phyloP scores from a whole-genome alignment of 2,888 invertebrate species.

The Seladonia tumulorum region DNA sequence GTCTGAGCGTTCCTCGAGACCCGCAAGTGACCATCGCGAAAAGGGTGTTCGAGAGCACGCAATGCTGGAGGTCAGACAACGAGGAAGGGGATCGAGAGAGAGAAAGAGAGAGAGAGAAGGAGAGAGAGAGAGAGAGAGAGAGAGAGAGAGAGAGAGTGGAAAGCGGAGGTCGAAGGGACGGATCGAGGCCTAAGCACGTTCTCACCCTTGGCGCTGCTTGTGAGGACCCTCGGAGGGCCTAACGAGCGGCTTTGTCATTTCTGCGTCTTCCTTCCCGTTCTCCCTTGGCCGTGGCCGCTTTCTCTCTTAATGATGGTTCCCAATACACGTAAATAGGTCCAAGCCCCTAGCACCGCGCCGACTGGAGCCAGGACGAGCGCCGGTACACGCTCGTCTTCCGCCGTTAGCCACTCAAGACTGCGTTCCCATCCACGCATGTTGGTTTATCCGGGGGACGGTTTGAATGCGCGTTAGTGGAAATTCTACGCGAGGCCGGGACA shows the following conservation, averaged over 20 bases:
- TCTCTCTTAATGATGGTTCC: conserved; percentile 81
- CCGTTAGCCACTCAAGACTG: conserved; percentile 65
- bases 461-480: conserved; percentile 66
- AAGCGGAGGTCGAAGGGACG: conserved; percentile 77
- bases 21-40: conserved; percentile 75
- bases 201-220: conserved; percentile 83
- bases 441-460: conserved; percentile 59
- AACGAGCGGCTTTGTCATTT: conserved; percentile 84
- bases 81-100: conserved; percentile 52
- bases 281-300: conserved; percentile 52
- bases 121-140: conserved; percentile 43
- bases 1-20: conserved; percentile 47
- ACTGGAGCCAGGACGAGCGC: conserved; percentile 51
- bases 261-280: conserved; percentile 72
- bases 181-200: conserved; percentile 83
- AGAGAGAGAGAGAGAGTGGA: conserved; percentile 50
- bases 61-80: conserved; percentile 52
- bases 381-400: conserved; percentile 62
- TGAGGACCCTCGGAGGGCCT: conserved; percentile 83
- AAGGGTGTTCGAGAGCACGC: conserved; percentile 73
- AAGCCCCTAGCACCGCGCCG: conserved; percentile 51
- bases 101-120: conserved; percentile 40
- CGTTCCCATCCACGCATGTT: conserved; percentile 63
- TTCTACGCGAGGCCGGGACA: conserved; percentile 53
- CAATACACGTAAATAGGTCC: conserved; percentile 76